Evolutionary conservation across 2,888 invertebrate genomes (phyloP).

Genomic region (Lithosia quadra): DNA sequence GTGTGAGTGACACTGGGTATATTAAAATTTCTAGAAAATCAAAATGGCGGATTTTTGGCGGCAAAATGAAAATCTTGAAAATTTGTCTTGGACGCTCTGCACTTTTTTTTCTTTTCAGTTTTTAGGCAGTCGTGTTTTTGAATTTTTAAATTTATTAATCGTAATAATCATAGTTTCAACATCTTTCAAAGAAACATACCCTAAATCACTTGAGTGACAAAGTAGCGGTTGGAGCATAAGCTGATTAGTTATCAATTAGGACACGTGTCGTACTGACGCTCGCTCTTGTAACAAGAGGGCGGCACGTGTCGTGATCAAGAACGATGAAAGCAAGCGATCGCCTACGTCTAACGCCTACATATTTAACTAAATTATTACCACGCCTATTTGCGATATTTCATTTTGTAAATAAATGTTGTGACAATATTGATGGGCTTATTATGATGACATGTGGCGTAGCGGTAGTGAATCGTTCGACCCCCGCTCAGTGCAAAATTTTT

Average conservation of each 20-base stretch:
- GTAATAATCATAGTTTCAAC: background rate
- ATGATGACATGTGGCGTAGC: too few relatives aligned
- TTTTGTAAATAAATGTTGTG: slow-evolving; percentile 51
- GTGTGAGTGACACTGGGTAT: too few relatives aligned
- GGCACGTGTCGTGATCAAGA: slow-evolving; percentile 38
- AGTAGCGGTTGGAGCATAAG: slow-evolving; percentile 39
- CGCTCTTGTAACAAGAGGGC: slow-evolving; percentile 27
- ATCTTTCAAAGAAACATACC: background rate
- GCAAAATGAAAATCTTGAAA: too few relatives aligned
- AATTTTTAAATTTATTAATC: too few relatives aligned
- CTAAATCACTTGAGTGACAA: slow-evolving; percentile 2
- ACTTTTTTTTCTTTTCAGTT: too few relatives aligned
- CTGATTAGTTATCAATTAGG: slow-evolving; percentile 65
- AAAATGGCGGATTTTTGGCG: too few relatives aligned
- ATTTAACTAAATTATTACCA: slow-evolving; percentile 64
- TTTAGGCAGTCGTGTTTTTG: too few relatives aligned
- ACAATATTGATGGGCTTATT: slow-evolving; percentile 49
- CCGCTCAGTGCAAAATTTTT: too few relatives aligned
- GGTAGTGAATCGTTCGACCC: too few relatives aligned
- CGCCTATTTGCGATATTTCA: slow-evolving; percentile 34
- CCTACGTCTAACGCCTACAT: slow-evolving; percentile 59
- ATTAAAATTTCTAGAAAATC: too few relatives aligned
- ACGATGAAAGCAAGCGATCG: slow-evolving; percentile 17
- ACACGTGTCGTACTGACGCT: slow-evolving; percentile 34
- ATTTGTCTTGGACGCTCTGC: too few relatives aligned